These are phyloP conservation scores for Ptychobarbus kaznakovi DNA, from an alignment of 2,797 vertebrate genomes.

Conservation along the genomic window DNA sequence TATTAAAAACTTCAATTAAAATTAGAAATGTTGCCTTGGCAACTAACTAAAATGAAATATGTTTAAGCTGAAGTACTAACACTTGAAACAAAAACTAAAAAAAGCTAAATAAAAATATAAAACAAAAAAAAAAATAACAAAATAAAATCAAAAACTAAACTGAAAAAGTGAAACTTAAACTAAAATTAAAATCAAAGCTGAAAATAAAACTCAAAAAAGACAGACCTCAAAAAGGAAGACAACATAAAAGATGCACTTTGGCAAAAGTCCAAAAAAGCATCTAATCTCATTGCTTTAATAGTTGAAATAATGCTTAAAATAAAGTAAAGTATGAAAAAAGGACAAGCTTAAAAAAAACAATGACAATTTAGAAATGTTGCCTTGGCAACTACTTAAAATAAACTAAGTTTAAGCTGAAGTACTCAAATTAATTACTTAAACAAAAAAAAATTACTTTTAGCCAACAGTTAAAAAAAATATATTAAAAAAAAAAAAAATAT, in stretches of 20 bases:
- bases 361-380: background rate
- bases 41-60: background rate
- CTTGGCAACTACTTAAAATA: too few relatives aligned
- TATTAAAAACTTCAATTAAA: background rate
- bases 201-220: too few relatives aligned
- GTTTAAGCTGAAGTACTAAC: background rate
- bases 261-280: background rate
- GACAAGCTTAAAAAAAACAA: background rate
- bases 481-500: background rate
- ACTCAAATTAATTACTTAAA: background rate
- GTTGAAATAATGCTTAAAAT: background rate
- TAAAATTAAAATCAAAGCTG: too few relatives aligned
- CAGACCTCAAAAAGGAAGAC: too few relatives aligned
- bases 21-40: background rate
- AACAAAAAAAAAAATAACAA: background rate
- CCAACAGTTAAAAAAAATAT: too few relatives aligned
- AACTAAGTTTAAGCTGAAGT: background rate
- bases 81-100: background rate
- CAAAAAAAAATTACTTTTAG: background rate
- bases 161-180: background rate
- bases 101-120: background rate
- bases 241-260: background rate
- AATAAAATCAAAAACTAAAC: background rate
- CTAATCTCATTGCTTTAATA: background rate
- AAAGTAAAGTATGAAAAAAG: background rate